Conservation (phyloP, 2,888 invertebrate species). For the Plusia festucae region DNA sequence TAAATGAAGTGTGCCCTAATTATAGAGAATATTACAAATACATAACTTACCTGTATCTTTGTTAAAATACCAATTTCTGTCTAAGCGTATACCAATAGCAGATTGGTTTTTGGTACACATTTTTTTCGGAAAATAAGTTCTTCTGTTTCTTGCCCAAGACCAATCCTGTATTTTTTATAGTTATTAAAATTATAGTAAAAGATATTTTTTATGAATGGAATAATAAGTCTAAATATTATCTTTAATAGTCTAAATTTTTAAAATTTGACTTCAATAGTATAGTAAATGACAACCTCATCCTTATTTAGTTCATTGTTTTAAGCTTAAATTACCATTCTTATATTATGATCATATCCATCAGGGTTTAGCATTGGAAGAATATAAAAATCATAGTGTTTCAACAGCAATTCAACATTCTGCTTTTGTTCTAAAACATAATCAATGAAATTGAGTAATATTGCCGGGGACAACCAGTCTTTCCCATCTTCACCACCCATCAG, state of each 20-base stretch:
- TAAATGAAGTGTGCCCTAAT: no score
- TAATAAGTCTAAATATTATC: no score
- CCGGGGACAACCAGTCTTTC: conserved; percentile 78
- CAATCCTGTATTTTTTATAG: conserved; percentile 66
- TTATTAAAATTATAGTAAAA: neutral
- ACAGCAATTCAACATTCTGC: conserved; percentile 51
- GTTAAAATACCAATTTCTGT: conserved; percentile 77
- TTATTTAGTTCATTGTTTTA: neutral
- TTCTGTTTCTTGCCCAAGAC: conserved; percentile 79
- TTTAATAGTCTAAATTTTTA: neutral
- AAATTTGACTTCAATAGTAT: neutral
- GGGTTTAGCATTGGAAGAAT: conserved; percentile 81
- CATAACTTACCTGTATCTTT: conserved; percentile 42
- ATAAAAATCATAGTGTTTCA: conserved; percentile 73
- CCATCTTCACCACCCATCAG: conserved; percentile 81
- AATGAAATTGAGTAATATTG: conserved; percentile 73
- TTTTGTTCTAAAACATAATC: conserved; percentile 61
- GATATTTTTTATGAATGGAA: no score
- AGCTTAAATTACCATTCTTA: conserved; percentile 63
- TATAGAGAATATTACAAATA: conserved; percentile 5
- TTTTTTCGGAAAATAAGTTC: conserved; percentile 65
- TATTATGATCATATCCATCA: conserved; percentile 80
- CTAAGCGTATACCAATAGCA: conserved; percentile 76
- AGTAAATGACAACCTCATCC: neutral
- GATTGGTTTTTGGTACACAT: conserved; percentile 58